These are phyloP conservation scores for Meteorus cinctellus DNA, from an alignment of 2,888 invertebrate genomes.

Conservation along the genomic window DNA sequence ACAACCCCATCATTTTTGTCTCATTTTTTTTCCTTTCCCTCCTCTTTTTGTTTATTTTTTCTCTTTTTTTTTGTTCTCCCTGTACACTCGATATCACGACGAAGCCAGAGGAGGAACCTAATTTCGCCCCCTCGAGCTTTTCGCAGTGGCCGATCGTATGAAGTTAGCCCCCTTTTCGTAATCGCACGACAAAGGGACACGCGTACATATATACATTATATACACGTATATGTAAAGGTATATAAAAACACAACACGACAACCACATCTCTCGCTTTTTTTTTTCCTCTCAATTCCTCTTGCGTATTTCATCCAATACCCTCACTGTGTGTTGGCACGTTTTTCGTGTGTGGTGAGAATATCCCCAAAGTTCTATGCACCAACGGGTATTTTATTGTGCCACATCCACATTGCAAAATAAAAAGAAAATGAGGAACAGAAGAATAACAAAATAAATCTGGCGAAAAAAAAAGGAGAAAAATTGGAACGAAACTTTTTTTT, in stretches of 20 bases:
- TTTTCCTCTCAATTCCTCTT: constrained; percentile 30
- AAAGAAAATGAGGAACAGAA: not conserved
- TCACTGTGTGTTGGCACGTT: not conserved
- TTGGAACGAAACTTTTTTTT: not conserved
- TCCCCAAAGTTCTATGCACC: constrained; percentile 12
- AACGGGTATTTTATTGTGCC: constrained; percentile 45
- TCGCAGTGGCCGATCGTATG: constrained; percentile 35
- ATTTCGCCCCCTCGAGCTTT: constrained; percentile 53
- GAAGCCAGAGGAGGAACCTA: constrained; percentile 56
- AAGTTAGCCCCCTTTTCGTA: constrained; percentile 56
- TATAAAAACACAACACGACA: not conserved
- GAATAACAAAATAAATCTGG: constrained; percentile 14
- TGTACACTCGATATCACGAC: constrained; percentile 59
- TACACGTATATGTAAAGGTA: not conserved
- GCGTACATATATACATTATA: constrained; percentile 30
- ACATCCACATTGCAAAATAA: constrained; percentile 15
- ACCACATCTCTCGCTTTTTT: constrained; percentile 33
- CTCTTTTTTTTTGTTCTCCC: constrained; percentile 32
- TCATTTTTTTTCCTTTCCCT: constrained; percentile 1
- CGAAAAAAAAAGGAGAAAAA: not conserved
- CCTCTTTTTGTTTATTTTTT: too few relatives aligned
- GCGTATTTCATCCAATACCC: constrained; percentile 36
- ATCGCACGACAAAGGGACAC: constrained; percentile 62
- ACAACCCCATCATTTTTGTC: not conserved
- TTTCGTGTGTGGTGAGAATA: constrained; percentile 5